phyloP scores from a whole-genome alignment of 2,797 vertebrate genomes.

The Cyclopterus lumpus region DNA sequence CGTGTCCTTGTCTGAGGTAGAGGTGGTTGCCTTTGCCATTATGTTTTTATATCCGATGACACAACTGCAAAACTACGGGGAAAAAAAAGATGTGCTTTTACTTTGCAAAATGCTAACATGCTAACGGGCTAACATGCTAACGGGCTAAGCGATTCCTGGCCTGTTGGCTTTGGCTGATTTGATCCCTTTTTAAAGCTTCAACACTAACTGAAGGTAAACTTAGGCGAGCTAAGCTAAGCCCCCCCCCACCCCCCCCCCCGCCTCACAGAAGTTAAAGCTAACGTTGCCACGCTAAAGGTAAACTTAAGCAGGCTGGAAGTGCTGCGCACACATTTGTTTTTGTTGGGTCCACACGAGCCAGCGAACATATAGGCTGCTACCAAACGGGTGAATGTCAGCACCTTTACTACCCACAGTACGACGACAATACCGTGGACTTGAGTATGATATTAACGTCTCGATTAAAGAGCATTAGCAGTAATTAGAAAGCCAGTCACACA shows the following conservation, averaged over 20 bases:
- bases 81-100: background rate
- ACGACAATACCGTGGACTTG: background rate
- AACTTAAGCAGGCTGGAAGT: constrained; percentile 53
- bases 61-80: background rate
- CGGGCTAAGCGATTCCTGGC: background rate
- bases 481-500: constrained; percentile 17
- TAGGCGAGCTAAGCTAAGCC: no score
- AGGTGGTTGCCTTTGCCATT: background rate
- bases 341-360: constrained; percentile 48
- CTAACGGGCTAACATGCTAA: background rate
- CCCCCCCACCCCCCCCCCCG: no score
- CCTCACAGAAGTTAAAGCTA: constrained; percentile 37
- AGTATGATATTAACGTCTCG: constrained; percentile 13
- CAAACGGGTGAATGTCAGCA: constrained; percentile 18
- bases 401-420: constrained; percentile 10
- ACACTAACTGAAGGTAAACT: background rate
- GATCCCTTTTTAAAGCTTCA: background rate
- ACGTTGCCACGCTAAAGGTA: constrained; percentile 47
- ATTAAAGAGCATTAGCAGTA: constrained; percentile 34
- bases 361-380: background rate
- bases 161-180: background rate
- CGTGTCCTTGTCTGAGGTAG: background rate
- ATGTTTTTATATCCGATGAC: background rate
- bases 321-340: constrained; percentile 44
- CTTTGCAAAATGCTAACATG: background rate